Percentiles rank a stretch among this genome's conserved stretches.
Evolutionary conservation across 2,113 vertebrate species (phyloP).

Genomic region (Phasianus colchicus): DNA sequence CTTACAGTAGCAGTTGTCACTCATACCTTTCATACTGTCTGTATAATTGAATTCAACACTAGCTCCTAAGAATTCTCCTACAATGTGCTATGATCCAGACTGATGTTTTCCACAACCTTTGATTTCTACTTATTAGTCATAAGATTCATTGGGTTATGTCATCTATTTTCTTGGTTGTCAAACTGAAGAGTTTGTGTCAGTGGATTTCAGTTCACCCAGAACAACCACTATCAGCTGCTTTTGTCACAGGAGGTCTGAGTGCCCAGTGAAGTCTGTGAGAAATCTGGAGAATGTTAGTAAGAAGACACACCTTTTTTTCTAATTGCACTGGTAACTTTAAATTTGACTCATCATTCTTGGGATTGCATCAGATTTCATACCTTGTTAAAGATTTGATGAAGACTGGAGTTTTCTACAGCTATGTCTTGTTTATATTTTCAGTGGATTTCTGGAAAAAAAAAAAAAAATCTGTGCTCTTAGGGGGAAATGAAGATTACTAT

Average conservation of each 20-base stretch:
- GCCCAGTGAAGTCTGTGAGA: neutral
- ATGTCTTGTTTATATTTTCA: neutral
- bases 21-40: neutral
- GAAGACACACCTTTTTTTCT: neutral
- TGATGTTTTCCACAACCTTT: neutral
- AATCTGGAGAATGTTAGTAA: neutral
- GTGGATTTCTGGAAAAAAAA: neutral
- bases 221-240: neutral
- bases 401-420: neutral
- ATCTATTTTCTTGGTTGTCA: neutral
- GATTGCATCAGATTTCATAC: rapidly evolving
- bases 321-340: neutral
- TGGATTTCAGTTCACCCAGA: neutral
- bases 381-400: neutral
- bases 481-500: neutral
- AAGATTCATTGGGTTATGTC: neutral
- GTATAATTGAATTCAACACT: neutral
- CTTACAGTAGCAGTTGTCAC: neutral
- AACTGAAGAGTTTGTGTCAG: rapidly evolving
- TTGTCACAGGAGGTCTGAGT: rapidly evolving
- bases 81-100: neutral
- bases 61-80: neutral
- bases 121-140: neutral
- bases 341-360: neutral
- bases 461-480: neutral